A percentile compares a stretch with the other conserved stretches of the same genome.
These are phyloP conservation scores for Gracilinanus agilis DNA, from an alignment of 2,113 vertebrate species.

Conservation along the genomic window DNA sequence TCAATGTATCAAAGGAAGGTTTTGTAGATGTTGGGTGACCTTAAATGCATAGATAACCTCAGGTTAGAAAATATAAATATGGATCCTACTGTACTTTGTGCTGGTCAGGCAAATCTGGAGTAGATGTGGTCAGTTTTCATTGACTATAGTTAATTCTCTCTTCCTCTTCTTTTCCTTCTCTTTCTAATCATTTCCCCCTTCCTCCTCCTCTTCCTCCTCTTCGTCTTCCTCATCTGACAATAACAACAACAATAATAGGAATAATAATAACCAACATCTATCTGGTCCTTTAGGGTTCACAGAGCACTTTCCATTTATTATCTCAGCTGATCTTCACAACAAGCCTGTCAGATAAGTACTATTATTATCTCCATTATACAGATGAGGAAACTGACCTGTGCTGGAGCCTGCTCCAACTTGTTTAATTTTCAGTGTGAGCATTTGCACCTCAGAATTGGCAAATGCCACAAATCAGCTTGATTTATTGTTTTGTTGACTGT, in stretches of 20 bases:
- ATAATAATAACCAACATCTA: background rate
- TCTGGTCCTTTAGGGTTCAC: background rate
- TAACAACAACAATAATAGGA: background rate
- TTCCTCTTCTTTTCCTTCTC: background rate
- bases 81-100: background rate
- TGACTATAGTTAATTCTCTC: background rate
- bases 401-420: background rate
- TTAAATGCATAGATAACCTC: background rate
- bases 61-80: background rate
- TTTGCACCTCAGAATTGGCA: background rate
- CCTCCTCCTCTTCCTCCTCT: background rate
- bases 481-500: slow-evolving; percentile 9
- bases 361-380: background rate
- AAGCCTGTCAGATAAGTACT: background rate
- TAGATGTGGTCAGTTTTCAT: background rate
- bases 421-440: background rate
- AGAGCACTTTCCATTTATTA: background rate
- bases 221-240: background rate
- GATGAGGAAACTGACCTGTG: background rate
- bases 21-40: background rate
- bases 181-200: background rate
- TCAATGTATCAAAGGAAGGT: background rate
- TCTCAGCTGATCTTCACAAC: background rate
- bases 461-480: background rate
- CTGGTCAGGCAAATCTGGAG: background rate